These are phyloP conservation scores for Cenopis cana DNA, from an alignment of 2,888 invertebrate genomes.

Conservation along the genomic window DNA sequence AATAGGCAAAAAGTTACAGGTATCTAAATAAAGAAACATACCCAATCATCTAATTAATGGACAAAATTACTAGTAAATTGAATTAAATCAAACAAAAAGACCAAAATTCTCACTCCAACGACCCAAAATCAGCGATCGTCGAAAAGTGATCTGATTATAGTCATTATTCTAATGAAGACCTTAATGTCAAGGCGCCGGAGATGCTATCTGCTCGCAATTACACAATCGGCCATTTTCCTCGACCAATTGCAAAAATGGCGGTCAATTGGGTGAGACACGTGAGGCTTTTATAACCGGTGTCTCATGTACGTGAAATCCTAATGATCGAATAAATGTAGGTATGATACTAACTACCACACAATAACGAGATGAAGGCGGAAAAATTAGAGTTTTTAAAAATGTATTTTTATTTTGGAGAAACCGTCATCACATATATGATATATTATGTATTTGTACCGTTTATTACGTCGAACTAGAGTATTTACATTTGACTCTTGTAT, in stretches of 20 bases:
- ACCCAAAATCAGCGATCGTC: conserved; percentile 7
- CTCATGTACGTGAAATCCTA: not conserved
- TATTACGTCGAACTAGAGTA: no score
- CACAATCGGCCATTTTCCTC: conserved; percentile 17
- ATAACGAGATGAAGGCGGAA: no score
- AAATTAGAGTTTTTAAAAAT: not conserved
- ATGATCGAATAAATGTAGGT: not conserved
- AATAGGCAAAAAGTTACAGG: not conserved
- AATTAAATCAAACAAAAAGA: not conserved
- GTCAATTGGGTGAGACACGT: conserved; percentile 1
- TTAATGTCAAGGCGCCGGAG: conserved; percentile 33
- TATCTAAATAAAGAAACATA: not conserved
- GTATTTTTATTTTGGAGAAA: no score
- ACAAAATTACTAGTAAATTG: not conserved
- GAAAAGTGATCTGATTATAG: conserved; percentile 13
- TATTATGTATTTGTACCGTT: no score
- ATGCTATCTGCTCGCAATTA: conserved; percentile 18
- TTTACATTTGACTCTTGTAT: no score
- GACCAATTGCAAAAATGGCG: conserved; percentile 12
- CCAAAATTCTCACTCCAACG: not conserved
- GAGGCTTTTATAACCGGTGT: not conserved
- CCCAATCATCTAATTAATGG: not conserved
- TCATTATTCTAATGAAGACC: conserved; percentile 18
- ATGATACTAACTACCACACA: not conserved
- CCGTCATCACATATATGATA: no score